A percentile compares a stretch with the other conserved stretches of the same genome.
phyloP scores from a whole-genome alignment of 2,797 vertebrate species.

The Brachyrhaphis roseni region DNA sequence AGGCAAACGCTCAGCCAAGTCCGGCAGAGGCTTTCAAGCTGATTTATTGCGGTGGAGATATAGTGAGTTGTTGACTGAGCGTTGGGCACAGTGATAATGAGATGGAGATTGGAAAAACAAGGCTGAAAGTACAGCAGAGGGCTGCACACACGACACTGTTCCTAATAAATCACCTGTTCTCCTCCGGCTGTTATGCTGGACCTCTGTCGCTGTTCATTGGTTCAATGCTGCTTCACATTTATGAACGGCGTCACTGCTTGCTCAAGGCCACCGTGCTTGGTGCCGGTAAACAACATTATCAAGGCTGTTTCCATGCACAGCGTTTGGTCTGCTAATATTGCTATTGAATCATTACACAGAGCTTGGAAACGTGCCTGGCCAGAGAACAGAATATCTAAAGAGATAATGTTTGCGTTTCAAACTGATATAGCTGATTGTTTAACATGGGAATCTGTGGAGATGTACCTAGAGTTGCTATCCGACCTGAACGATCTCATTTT shows the following conservation, averaged over 20 bases:
- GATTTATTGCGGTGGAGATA: slow-evolving; percentile 67
- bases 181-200: slow-evolving; percentile 58
- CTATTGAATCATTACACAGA: slow-evolving; percentile 40
- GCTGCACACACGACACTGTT: slow-evolving; percentile 59
- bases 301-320: slow-evolving; percentile 53
- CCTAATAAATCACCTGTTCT: slow-evolving; percentile 71
- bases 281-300: slow-evolving; percentile 60
- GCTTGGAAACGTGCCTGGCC: slow-evolving; percentile 50
- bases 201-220: slow-evolving; percentile 44
- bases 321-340: slow-evolving; percentile 44
- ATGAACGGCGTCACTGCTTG: slow-evolving; percentile 37
- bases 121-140: slow-evolving; percentile 67
- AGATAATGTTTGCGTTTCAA: slow-evolving; percentile 16
- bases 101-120: slow-evolving; percentile 79
- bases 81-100: slow-evolving; percentile 76
- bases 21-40: slow-evolving; percentile 62
- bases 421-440: neutral
- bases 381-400: slow-evolving; percentile 29
- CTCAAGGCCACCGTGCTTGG: slow-evolving; percentile 51
- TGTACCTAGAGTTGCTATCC: neutral
- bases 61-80: slow-evolving; percentile 75
- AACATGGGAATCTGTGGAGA: neutral
- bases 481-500: neutral
- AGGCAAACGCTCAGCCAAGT: slow-evolving; percentile 66
- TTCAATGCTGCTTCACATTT: slow-evolving; percentile 41